These are phyloP conservation scores for Porphyrio hochstetteri DNA, from an alignment of 2,113 vertebrate species.

Conservation along the genomic window DNA sequence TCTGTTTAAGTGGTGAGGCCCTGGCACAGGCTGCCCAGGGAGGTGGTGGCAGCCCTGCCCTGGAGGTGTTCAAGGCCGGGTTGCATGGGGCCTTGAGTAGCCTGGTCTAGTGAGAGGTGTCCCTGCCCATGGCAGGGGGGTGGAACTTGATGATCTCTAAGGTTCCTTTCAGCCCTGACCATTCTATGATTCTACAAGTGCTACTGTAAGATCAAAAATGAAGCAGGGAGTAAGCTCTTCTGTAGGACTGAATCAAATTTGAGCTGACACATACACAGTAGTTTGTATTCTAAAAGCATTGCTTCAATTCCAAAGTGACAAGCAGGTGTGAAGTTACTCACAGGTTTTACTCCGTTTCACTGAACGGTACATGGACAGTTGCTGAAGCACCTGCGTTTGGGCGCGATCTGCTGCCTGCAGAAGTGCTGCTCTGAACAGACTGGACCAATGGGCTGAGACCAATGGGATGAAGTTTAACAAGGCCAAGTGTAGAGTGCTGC, in stretches of 20 bases:
- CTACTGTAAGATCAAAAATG: neutral
- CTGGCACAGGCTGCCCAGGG: too few relatives aligned
- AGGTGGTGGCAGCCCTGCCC: too few relatives aligned
- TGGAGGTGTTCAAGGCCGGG: too few relatives aligned
- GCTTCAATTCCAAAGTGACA: neutral
- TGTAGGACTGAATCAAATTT: neutral
- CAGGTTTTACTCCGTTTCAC: neutral
- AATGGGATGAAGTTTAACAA: too few relatives aligned
- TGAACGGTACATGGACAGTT: neutral
- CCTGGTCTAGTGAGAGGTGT: too few relatives aligned
- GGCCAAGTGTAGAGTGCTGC: too few relatives aligned
- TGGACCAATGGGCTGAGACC: too few relatives aligned
- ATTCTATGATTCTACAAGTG: too few relatives aligned
- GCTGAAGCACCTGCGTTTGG: neutral
- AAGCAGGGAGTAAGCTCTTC: neutral
- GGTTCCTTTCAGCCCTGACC: too few relatives aligned
- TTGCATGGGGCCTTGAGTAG: too few relatives aligned
- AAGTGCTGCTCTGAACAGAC: neutral
- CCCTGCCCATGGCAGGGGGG: too few relatives aligned
- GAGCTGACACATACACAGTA: neutral
- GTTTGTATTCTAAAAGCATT: neutral
- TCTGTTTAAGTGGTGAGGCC: neutral
- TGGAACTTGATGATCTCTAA: too few relatives aligned
- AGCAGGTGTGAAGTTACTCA: neutral
- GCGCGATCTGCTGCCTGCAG: neutral